Evolutionary conservation across 2,113 vertebrate species (phyloP), one percentile per base, ranked within the genome.

Genomic region (Nyctereutes procyonoides): DNA sequence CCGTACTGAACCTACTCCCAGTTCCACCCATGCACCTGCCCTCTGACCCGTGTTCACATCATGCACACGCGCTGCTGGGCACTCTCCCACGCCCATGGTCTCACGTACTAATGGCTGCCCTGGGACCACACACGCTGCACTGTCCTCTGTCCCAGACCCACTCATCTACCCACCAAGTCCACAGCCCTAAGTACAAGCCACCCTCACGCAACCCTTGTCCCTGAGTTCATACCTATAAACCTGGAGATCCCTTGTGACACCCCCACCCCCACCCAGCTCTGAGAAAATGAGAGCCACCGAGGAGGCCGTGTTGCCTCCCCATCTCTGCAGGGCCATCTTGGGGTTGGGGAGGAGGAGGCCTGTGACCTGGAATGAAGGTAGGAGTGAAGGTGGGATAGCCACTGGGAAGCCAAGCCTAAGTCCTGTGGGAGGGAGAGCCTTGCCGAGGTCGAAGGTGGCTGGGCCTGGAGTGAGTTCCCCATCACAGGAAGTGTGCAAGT

Each of bases 81-180:
- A 1, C 9, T 15, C 2, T 26, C 26, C 71, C 81, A 30, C 2
- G 6, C 13, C 89, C 0, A 0, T 2, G 13, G 11, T 8, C 69
- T 69, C 43, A 53, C 0, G 6, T 12, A 8, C 48, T 3, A 5
- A 55, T 9, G 16, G 51, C 53, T 58, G 35, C 32, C 5, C 15
- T 28, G 24, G 48, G 24, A 4, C 80, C 55, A 22, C 38, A 8
- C 26, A 11, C 16, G 8, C 2, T 3, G 2, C 65, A 55, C 0
- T 32, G 28, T 65, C 19, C 14, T 3, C 17, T 28, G 24, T 11
- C 12, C 28, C 12, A 0, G 1, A 30, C 24, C 24, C 24, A 22
- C 2, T 3, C 17, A 8, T 19, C 51, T 8, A 22, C 14, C 12
- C 69, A 16, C 0, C 1, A 7, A 38, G 43, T 3, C 77, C 60